These are phyloP conservation scores for Idaea biselata DNA, from an alignment of 2,888 invertebrate genomes.

Conservation along the genomic window DNA sequence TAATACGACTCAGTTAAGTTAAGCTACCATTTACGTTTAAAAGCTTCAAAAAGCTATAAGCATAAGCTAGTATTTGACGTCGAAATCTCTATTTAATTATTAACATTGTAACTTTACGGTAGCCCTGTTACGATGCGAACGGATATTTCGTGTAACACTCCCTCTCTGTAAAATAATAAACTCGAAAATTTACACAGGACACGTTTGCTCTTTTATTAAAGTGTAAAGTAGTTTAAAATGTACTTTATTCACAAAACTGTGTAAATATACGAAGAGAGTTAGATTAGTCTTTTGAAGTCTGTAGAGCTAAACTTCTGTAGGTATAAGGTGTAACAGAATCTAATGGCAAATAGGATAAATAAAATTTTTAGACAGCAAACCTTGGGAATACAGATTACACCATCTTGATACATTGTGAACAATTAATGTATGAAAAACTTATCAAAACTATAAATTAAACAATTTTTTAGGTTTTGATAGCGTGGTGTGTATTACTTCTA, in stretches of 20 bases:
- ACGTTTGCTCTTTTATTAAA: constrained; percentile 16
- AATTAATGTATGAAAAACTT: no score
- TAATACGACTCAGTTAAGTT: neutral
- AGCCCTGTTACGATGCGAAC: neutral
- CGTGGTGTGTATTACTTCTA: no score
- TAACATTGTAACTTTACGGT: neutral
- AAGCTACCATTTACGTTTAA: neutral
- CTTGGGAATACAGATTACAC: no score
- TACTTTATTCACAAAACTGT: neutral
- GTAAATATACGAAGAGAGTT: neutral
- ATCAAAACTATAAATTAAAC: no score
- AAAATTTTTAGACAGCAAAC: no score
- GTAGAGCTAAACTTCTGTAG: no score
- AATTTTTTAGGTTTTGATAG: no score
- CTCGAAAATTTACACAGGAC: constrained; percentile 15
- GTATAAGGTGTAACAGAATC: no score
- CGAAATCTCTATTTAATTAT: constrained; percentile 1
- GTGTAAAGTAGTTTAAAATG: constrained; percentile 9
- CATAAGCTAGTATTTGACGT: neutral
- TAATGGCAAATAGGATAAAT: no score
- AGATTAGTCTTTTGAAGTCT: no score
- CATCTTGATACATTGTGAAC: no score
- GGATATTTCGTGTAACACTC: neutral
- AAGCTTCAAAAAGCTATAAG: neutral
- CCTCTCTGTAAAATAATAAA: constrained; percentile 5